Evolutionary conservation across 2,797 vertebrate genomes (phyloP).

Genomic region (Dendrocincla fuliginosa): DNA sequence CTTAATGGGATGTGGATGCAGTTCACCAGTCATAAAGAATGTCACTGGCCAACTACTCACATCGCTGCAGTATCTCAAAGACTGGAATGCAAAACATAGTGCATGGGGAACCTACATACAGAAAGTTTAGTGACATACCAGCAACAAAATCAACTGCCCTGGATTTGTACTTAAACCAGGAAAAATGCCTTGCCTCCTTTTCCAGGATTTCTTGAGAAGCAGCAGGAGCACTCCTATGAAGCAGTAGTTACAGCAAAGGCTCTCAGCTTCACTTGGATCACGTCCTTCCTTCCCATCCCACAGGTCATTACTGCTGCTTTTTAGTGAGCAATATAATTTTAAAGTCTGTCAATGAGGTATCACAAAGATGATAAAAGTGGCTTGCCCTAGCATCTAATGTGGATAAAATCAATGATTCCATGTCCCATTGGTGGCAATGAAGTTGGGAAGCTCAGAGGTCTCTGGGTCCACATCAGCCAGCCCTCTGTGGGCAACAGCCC

Average conservation of each 20-base stretch:
- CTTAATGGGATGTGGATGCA: background rate
- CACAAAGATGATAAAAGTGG: constrained; percentile 31
- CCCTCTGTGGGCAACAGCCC: background rate
- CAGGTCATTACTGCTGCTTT: constrained; percentile 36
- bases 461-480: background rate
- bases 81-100: background rate
- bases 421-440: background rate
- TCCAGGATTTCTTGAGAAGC: background rate
- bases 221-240: background rate
- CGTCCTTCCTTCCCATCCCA: background rate
- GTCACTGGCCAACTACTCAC: background rate
- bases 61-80: background rate
- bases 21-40: constrained; percentile 8
- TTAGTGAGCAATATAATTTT: constrained; percentile 50
- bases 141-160: background rate
- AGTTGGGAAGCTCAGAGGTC: background rate
- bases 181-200: background rate
- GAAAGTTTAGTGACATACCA: background rate
- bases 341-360: constrained; percentile 28
- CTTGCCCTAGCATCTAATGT: constrained; percentile 11
- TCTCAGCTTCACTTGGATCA: background rate
- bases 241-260: background rate
- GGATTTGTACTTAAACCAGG: background rate
- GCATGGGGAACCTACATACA: background rate
- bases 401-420: constrained; percentile 37